Evolutionary conservation across 2,888 invertebrate genomes (phyloP).

Genomic region (Caenorhabditis sp.): DNA sequence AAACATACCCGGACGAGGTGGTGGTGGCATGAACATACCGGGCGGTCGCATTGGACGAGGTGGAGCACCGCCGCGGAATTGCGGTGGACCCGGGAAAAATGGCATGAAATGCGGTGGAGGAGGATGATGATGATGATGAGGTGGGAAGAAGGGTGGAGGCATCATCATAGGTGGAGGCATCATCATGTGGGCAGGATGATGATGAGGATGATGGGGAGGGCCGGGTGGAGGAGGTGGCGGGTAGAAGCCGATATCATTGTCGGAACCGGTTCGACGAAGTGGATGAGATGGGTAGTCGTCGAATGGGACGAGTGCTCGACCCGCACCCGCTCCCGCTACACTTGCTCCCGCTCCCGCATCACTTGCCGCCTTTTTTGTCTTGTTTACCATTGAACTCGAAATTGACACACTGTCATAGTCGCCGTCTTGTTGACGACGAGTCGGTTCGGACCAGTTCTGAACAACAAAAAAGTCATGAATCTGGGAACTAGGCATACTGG

Average conservation of each 20-base stretch:
- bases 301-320: slow-evolving; percentile 42
- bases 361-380: slow-evolving; percentile 51
- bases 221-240: slow-evolving; percentile 33
- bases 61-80: too few relatives aligned
- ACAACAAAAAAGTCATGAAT: neutral
- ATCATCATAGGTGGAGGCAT: slow-evolving; percentile 16
- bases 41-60: too few relatives aligned
- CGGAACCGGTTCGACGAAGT: slow-evolving; percentile 44
- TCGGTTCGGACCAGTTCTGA: slow-evolving; percentile 43
- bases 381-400: slow-evolving; percentile 48
- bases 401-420: slow-evolving; percentile 69
- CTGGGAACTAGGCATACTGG: too few relatives aligned
- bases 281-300: slow-evolving; percentile 7
- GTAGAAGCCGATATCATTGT: slow-evolving; percentile 36
- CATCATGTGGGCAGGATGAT: too few relatives aligned
- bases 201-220: neutral
- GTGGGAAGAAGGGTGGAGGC: slow-evolving; percentile 43
- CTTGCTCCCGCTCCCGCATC: slow-evolving; percentile 47
- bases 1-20: slow-evolving; percentile 33
- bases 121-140: slow-evolving; percentile 42
- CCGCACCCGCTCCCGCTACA: too few relatives aligned
- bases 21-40: slow-evolving; percentile 51
- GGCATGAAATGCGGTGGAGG: slow-evolving; percentile 48
- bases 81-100: too few relatives aligned
- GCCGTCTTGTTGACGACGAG: slow-evolving; percentile 65